phyloP scores from a whole-genome alignment of 2,113 vertebrate genomes.

The Mesocricetus auratus region DNA sequence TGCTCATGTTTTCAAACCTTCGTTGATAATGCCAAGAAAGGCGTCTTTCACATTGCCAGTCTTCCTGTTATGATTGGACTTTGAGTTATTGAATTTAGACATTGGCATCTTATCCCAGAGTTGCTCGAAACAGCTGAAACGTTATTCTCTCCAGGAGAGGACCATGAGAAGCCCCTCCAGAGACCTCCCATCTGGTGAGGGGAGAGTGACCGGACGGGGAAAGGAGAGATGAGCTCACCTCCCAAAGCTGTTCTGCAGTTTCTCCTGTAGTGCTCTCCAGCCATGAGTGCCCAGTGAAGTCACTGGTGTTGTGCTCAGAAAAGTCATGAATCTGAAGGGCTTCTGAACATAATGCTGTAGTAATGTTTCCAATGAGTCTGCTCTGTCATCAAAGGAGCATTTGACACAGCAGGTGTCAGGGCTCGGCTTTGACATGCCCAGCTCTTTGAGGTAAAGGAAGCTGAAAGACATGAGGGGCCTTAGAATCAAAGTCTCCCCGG shows the following conservation, averaged over 20 bases:
- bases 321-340: not conserved
- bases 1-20: not conserved
- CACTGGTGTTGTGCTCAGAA: not conserved
- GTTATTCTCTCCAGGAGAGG: not conserved
- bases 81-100: not conserved
- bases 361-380: constrained; percentile 16
- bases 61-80: not conserved
- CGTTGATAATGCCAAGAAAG: not conserved
- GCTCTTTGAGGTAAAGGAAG: not conserved
- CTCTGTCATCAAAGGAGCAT: not conserved
- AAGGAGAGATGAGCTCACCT: not conserved
- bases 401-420: constrained; percentile 6
- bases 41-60: not conserved
- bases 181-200: not conserved
- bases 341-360: not conserved
- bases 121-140: not conserved
- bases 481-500: not conserved
- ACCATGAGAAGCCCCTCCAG: not conserved
- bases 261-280: not conserved
- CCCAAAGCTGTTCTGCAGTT: too few relatives aligned
- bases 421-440: not conserved
- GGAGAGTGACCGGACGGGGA: not conserved
- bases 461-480: not conserved
- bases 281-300: not conserved
- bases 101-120: not conserved